Percentiles rank a stretch among this genome's conserved stretches.
Evolutionary conservation across 1,140 invertebrate genomes (phyloP).

Genomic region (Amphibalanus amphitrite): DNA sequence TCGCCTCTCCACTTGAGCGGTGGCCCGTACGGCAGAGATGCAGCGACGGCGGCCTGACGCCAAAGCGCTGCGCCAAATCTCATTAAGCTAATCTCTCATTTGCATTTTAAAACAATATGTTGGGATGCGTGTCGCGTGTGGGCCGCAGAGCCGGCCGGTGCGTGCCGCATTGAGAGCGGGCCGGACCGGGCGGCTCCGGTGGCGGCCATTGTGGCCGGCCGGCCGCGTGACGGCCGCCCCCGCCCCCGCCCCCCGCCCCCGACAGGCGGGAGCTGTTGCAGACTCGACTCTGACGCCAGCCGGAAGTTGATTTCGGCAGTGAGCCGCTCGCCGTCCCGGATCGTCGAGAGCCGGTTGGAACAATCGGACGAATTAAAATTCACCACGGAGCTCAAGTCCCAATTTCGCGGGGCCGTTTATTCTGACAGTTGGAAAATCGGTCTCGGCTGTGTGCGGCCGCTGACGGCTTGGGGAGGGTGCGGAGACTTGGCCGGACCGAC

Average conservation of each 20-base stretch:
- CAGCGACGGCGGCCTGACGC: no score
- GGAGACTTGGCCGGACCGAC: no score
- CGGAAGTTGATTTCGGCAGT: not conserved
- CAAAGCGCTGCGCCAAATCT: not conserved
- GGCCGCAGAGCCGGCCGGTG: not conserved
- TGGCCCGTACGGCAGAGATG: no score
- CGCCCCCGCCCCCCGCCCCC: no score
- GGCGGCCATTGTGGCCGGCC: no score
- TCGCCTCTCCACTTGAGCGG: not conserved
- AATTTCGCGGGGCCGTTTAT: not conserved
- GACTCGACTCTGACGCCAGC: not conserved
- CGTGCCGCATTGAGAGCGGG: not conserved
- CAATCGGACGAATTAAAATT: not conserved
- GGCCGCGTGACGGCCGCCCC: no score
- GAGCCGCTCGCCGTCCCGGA: not conserved
- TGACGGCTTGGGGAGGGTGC: no score
- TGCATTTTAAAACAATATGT: slow-evolving; percentile 2
- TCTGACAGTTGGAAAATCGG: not conserved
- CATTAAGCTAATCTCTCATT: slow-evolving; percentile 1
- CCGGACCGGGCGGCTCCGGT: no score
- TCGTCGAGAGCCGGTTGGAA: not conserved
- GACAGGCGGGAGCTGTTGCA: not conserved
- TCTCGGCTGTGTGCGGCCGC: not conserved
- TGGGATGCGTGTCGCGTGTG: not conserved
- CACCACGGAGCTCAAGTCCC: not conserved